A percentile compares a stretch with the other conserved stretches of the same genome.
These are phyloP conservation scores for Rhynchonycteris naso DNA, from an alignment of 2,797 vertebrate genomes.

Conservation along the genomic window DNA sequence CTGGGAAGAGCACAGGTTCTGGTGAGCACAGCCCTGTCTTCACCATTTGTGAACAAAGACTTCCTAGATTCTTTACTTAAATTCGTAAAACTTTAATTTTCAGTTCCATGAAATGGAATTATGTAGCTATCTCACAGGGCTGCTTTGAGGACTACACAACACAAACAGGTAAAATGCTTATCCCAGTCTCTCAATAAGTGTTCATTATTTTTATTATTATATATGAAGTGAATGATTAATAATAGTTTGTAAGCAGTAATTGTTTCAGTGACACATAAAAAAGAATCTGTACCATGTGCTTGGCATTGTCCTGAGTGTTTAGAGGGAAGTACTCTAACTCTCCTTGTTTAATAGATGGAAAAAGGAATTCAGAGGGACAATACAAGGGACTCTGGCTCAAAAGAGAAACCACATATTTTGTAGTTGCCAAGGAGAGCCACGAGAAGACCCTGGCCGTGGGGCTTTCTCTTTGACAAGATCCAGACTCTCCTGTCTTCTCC, in stretches of 20 bases:
- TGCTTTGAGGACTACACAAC: neutral
- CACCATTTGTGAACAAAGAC: neutral
- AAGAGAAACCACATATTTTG: neutral
- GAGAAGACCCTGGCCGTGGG: rapidly evolving
- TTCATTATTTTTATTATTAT: neutral
- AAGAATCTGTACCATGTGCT: neutral
- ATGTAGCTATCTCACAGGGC: too few species aligned
- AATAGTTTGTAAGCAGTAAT: neutral
- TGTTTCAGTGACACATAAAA: neutral
- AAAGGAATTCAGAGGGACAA: neutral
- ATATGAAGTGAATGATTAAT: neutral
- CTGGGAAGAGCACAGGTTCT: neutral
- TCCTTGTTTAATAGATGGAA: neutral
- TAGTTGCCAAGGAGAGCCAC: neutral
- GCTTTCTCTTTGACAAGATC: neutral
- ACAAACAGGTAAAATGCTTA: neutral
- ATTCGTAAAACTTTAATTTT: neutral
- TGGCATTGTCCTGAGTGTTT: neutral
- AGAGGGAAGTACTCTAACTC: neutral
- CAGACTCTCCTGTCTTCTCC: neutral
- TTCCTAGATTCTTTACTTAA: neutral
- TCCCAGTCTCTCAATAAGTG: neutral
- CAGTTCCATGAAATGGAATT: neutral
- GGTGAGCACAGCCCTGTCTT: neutral
- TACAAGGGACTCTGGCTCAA: neutral